Base-by-base conservation (phyloP, 2,113 vertebrate genomes). In the Heloderma charlesbogerti region DNA sequence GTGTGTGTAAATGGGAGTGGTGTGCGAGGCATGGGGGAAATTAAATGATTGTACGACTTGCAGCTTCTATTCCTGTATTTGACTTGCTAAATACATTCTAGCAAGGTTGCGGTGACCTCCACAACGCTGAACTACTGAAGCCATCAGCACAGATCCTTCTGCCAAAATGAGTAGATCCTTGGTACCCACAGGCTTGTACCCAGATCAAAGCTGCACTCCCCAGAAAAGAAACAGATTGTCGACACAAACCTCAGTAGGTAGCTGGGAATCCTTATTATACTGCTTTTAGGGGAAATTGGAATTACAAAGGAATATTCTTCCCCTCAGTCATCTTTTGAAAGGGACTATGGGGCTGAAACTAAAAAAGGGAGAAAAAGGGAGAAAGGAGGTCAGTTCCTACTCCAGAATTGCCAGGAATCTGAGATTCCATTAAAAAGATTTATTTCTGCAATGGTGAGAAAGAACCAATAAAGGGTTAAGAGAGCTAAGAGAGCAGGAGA, bases 1-100 rank as follows among this genome's bases (percentile, higher is more conserved):
- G 34, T 40, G 37, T 74, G 15, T 13, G 18, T 75, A 16, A 37
- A 75, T 74, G 20, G 71, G 69, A 69, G 18, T 31, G 12, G 67
- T 22, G 27, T 27, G 15, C 43, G 40, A 63, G 63, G 69, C 20
- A 13, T 27, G 3, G 40, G 3, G 6, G n/a, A 51, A 27, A 75
- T 20, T 18, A 13, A 43, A 77, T 60, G 51, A 60, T n/a, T 40
- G 25, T 18, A 37, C 72, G n/a, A 77, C 72, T 63, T 7, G 51
- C n/a, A 60, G 71, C 15, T 87, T 75, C 72, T 87, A 77, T 87
- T 87, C n/a, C 8, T 75, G 71, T n/a, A 77, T 87, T 77, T 87
- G 57, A 10, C 54, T 60, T 77, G 77, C 84, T 72, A 74, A 37
- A 57, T 37, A 54, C 31, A 87, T 77, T 87, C 54, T 37, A 87